These are phyloP conservation scores for Crotalus viridis DNA, from an alignment of 2,113 vertebrate species.

Conservation along the genomic window DNA sequence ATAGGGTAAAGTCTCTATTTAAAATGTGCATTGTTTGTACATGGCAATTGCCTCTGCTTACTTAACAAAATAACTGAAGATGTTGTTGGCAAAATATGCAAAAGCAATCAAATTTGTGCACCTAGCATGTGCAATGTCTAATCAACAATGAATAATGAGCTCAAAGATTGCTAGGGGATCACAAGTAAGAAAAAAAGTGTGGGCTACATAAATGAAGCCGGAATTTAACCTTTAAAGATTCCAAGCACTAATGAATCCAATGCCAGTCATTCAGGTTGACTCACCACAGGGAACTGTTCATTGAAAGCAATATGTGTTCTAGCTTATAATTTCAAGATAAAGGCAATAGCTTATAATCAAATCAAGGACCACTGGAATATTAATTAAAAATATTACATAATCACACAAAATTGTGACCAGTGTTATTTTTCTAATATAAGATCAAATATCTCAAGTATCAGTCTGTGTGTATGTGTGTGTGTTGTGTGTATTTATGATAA, in stretches of 20 bases:
- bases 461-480: too few relatives aligned
- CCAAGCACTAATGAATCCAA: neutral
- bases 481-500: too few relatives aligned
- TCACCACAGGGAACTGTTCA: neutral
- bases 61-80: neutral
- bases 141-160: neutral
- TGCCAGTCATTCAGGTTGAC: slow-evolving; percentile 10
- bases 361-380: neutral
- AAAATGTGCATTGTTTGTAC: neutral
- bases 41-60: neutral
- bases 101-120: neutral
- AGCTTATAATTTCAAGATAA: neutral
- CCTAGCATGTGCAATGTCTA: slow-evolving; percentile 14
- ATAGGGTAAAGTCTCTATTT: neutral
- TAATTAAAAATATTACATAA: neutral
- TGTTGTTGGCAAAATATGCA: neutral
- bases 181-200: neutral
- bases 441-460: too few relatives aligned
- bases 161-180: neutral
- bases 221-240: slow-evolving; percentile 19
- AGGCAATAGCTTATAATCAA: neutral
- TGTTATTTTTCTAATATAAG: too few relatives aligned
- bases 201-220: neutral
- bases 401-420: neutral
- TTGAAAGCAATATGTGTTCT: slow-evolving; percentile 8